phyloP scores from a whole-genome alignment of 2,888 invertebrate species.

The Galeruca laticollis region DNA sequence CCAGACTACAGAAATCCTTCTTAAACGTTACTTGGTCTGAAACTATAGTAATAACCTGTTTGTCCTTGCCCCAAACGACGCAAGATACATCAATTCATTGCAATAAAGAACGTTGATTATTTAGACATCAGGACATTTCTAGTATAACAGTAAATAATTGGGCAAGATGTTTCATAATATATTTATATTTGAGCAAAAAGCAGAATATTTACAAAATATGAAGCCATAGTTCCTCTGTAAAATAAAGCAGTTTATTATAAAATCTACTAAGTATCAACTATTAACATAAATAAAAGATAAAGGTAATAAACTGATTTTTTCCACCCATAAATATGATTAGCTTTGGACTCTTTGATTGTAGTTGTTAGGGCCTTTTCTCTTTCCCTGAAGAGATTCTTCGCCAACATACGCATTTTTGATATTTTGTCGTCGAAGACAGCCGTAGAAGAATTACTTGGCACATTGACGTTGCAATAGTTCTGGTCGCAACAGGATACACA shows the following conservation, averaged over 20 bases:
- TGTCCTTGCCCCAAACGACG: too few species aligned
- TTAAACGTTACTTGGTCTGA: too few species aligned
- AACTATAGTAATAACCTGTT: too few species aligned
- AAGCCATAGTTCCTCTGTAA: constrained; percentile 23
- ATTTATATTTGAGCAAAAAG: constrained; percentile 25
- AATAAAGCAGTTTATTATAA: constrained; percentile 19
- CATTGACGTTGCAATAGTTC: constrained; percentile 74
- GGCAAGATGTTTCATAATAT: not conserved
- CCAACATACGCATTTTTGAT: constrained; percentile 66
- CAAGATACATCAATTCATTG: too few species aligned
- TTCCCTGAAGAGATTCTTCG: constrained; percentile 64
- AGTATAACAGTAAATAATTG: not conserved
- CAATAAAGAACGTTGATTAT: too few species aligned
- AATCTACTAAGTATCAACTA: constrained; percentile 26
- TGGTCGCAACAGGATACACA: constrained; percentile 75
- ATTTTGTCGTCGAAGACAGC: constrained; percentile 69
- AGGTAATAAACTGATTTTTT: constrained; percentile 36
- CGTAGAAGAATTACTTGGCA: constrained; percentile 72
- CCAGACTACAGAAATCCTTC: too few species aligned
- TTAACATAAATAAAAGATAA: constrained; percentile 39
- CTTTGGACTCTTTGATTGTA: constrained; percentile 60
- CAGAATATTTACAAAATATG: constrained; percentile 29
- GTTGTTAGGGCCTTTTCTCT: constrained; percentile 65
- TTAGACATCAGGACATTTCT: too few species aligned
- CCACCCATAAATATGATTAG: constrained; percentile 29